Evolutionary conservation across 2,113 vertebrate genomes (phyloP).

Genomic region (Talpa occidentalis): DNA sequence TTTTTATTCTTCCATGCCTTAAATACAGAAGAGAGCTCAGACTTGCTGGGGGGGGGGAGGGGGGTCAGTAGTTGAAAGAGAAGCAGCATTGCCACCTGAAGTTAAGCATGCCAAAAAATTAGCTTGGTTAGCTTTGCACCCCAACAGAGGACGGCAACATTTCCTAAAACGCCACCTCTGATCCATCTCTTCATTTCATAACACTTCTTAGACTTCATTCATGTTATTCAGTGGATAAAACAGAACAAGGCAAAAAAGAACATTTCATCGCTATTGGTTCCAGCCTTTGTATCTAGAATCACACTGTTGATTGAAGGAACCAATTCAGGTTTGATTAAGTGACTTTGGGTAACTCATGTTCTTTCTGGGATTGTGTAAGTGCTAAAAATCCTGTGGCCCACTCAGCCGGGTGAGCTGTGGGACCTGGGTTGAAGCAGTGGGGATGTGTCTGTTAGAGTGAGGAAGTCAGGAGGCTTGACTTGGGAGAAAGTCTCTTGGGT

Average conservation of each 20-base stretch:
- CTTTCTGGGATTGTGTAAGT: conserved; percentile 22
- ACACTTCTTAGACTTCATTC: conserved; percentile 11
- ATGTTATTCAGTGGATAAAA: conserved; percentile 48
- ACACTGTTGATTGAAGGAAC: conserved; percentile 64
- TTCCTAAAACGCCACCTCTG: not conserved
- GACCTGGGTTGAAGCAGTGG: not conserved
- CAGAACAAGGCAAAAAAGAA: not conserved
- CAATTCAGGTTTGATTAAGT: conserved; percentile 12
- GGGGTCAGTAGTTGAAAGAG: not conserved
- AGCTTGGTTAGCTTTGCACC: not conserved
- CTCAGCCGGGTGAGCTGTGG: not conserved
- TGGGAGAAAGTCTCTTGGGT: not conserved
- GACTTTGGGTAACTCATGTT: not conserved
- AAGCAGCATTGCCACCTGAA: not conserved
- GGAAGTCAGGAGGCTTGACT: not conserved
- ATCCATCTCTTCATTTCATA: not conserved
- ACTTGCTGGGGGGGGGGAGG: not conserved
- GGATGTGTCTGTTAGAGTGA: not conserved
- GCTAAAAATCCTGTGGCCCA: not conserved
- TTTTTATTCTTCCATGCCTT: not conserved
- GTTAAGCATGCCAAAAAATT: not conserved
- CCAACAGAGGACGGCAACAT: not conserved
- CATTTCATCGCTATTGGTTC: not conserved
- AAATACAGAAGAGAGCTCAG: not conserved
- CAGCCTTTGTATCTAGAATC: conserved; percentile 42